Evolutionary conservation across 2,888 invertebrate genomes (phyloP), one percentile per base, ranked within the genome.

Genomic region (Dryadula phaetusa): DNA sequence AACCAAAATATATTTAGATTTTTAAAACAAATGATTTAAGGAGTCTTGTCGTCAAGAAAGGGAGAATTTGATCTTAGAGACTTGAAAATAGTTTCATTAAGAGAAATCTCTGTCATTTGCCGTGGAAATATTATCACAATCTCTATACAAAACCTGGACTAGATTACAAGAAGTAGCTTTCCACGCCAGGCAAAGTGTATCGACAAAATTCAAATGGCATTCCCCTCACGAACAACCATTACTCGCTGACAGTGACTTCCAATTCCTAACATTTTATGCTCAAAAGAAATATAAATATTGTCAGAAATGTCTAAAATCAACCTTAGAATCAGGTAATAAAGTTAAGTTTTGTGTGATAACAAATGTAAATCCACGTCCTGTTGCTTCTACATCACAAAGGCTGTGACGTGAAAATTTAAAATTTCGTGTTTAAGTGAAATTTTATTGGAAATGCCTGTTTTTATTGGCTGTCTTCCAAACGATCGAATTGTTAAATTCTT

Each of bases 231-330:
- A 86, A 80, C 88, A 75, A 52, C 89, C 89, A 88, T 92, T 92
- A 91, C 91, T 92, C 86, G 87, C 86, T 90, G 85, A 89, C 91
- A 91, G 86, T 91, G 90, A 92, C 91, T 92, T 91, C 90, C 90
- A 92, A 91, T 92, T 89, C 87, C 85, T 83, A 82, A 80, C 80
- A 77, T 77, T 77, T 67, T 64, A 67, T 64, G 66, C 74, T 75
- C 75, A 80, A 78, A 77, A 76, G 75, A 76, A 75, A 69, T 77
- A 80, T 74, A 76, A 75, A 78, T 76, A 71, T 46, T 12, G 22
- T n/a, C 42, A 16, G 4, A 3, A 12, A 75, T 75, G 37, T 0
- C 32, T 0, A 77, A 78, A 81, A 42, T 62, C 32, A 68, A 75
- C 79, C 72, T 68, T 82, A 74, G 0, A 0, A 0, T 0, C 0